Evolutionary conservation across 2,888 invertebrate genomes (phyloP).

Genomic region (Tenthredo mesomela): DNA sequence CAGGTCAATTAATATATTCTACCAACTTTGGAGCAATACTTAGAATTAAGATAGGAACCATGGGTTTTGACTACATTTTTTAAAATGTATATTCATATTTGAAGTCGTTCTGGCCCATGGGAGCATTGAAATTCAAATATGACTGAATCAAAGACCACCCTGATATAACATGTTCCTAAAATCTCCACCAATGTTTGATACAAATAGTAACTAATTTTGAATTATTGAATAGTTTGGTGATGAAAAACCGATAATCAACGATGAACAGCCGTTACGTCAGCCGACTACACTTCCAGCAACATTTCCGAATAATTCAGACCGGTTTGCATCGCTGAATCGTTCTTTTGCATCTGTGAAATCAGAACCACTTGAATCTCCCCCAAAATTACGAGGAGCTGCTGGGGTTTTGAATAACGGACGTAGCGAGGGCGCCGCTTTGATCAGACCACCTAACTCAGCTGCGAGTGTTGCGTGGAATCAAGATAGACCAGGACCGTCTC

Average conservation of each 20-base stretch:
- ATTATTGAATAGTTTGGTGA: background rate
- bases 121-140: too few relatives aligned
- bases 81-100: too few relatives aligned
- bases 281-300: background rate
- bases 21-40: background rate
- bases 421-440: background rate
- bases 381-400: background rate
- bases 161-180: background rate
- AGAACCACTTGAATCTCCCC: background rate
- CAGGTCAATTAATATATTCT: background rate
- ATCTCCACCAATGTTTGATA: background rate
- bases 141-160: too few relatives aligned
- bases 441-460: background rate
- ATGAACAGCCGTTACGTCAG: constrained; percentile 22
- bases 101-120: too few relatives aligned
- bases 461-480: background rate
- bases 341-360: background rate
- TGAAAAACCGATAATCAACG: background rate
- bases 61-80: too few relatives aligned
- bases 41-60: too few relatives aligned
- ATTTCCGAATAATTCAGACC: background rate
- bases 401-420: background rate
- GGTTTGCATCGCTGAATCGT: constrained; percentile 7
- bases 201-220: background rate
- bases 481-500: background rate